phyloP scores from a whole-genome alignment of 2,113 vertebrate species.

The Cyphomyrus discorhynchus region DNA sequence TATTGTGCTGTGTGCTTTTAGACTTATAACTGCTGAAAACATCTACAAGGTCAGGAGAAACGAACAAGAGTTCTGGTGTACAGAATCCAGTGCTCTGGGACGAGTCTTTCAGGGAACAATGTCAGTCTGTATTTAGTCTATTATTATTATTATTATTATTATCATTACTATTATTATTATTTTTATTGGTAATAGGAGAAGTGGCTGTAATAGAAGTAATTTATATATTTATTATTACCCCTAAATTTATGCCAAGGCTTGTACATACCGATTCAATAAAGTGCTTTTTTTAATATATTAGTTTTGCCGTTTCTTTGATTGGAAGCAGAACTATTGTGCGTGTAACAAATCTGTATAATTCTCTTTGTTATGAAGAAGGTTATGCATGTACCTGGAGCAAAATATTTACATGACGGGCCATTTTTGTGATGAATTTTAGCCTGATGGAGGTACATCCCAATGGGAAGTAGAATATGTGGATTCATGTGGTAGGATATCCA shows the following conservation, averaged over 20 bases:
- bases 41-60: conserved; percentile 21
- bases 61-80: neutral
- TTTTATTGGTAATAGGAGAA: neutral
- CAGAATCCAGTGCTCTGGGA: neutral
- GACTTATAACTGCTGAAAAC: neutral
- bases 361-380: neutral
- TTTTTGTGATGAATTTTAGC: neutral
- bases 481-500: neutral
- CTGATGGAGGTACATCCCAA: neutral
- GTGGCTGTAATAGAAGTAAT: neutral
- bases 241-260: neutral
- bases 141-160: neutral
- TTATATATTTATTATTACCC: neutral
- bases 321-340: neutral
- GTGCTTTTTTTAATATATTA: neutral
- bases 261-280: neutral
- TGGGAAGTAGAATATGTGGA: neutral
- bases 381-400: neutral
- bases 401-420: neutral
- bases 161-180: neutral
- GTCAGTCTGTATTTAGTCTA: neutral
- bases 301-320: neutral
- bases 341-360: neutral
- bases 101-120: neutral
- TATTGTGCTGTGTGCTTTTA: neutral